Evolutionary conservation across 2,797 vertebrate genomes (phyloP), one percentile per base, ranked within the genome.

Genomic region (Galagoides demidoff): DNA sequence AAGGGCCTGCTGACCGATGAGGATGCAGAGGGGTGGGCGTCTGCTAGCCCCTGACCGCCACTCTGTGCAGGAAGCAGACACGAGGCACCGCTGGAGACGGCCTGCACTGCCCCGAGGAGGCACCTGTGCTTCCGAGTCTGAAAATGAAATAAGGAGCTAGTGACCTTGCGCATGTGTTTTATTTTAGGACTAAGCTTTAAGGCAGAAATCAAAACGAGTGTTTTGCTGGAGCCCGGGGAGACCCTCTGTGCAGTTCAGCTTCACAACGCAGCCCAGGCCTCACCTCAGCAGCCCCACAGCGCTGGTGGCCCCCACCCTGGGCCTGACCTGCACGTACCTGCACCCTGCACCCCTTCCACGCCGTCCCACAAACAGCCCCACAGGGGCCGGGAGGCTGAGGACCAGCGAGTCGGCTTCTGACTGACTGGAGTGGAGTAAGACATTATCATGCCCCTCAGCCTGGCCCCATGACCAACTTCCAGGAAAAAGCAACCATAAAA

Each of bases 41-140:
- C 70, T 3, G 8, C 14, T 11, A 52, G 12, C 25, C 63, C 10
- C 16, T 6, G 9, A 25, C 68, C 1, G 0, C 37, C 64, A 34
- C 7, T 0, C 3, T 23, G 29, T 29, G 22, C 16, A 0, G 31
- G 64, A 1, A 1, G n/a, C 14, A 17, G 25, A 7, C 37, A 39
- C 27, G 34, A 1, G 16, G 31, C 22, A 12, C 4, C 1, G 27
- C 52, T 13, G 23, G 9, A 19, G 34, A 27, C 34, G 45, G 74
- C 19, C 57, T 27, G 43, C 8, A 1, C 57, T 2, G 4, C 43
- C 64, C 45, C 12, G 59, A 61, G 52, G 66, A 68, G 94, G 96
- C 96, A 92, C 97, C 97, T 70, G 83, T 59, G 94, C n/a, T 88
- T 90, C 98, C 90, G 89, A 86, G 95, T 95, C 93, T 89, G 96